Base-by-base conservation (phyloP, 2,888 invertebrate species). In the Vanessa cardui region DNA sequence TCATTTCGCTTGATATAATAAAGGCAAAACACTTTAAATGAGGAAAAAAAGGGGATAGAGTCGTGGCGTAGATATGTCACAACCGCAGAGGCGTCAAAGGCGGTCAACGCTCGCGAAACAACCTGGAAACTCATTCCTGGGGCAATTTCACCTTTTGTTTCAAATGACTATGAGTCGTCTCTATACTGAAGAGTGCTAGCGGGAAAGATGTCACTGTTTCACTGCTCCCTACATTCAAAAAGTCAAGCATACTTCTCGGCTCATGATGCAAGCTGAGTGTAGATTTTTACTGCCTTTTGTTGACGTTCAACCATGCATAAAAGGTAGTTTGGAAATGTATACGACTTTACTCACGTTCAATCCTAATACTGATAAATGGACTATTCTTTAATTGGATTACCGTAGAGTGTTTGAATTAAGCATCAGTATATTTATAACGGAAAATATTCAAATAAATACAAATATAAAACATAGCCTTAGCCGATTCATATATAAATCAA, bases 111-210 rank as follows among this genome's bases (percentile, higher is more conserved):
- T 82, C 85, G 74, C 78, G 80, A 81, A 81, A 80, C 72, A 79
- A 77, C 75, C 75, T 68, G 64, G 75, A 84, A 84, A 80, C 80
- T 81, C 46, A 26, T 74, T 81, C 86, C 86, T 74, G 82, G 77
- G 83, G 86, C 87, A 84, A 86, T 89, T 88, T 87, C 80, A 83
- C 78, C 88, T 85, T 88, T 90, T 90, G 90, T 91, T 87, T 85
- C 84, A 87, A 89, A 88, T 87, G 84, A 87, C 83, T 83, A 85
- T 83, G 78, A 84, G 85, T 84, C 82, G 82, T 83, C 85, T 84
- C 83, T 80, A 74, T 78, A 77, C 77, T 80, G 72, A 76, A 83
- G 82, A 79, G 82, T 78, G 75, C 76, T 84, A 85, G 87, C 85
- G 85, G 82, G 81, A 80, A 84, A 87, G 87, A 89, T 86, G 88